Evolutionary conservation across 2,888 invertebrate species (phyloP).

Genomic region (Acanthosoma haemorrhoidale): DNA sequence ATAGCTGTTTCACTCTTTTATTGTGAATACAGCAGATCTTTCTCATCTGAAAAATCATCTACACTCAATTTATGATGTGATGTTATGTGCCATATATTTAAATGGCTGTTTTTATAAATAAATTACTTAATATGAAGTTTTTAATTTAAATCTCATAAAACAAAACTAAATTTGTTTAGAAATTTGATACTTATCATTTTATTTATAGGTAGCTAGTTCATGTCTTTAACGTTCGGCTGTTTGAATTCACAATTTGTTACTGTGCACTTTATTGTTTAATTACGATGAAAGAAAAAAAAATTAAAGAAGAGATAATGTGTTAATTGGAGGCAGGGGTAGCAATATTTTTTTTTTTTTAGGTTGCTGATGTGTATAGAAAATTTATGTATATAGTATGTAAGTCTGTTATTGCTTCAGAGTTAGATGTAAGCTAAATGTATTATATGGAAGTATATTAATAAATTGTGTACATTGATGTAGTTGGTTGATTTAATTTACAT

Average conservation of each 20-base stretch:
- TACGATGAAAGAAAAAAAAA: background rate
- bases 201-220: background rate
- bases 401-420: conserved; percentile 37
- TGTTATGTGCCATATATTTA: conserved; percentile 34
- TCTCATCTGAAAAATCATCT: conserved; percentile 10
- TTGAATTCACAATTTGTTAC: background rate
- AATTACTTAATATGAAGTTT: background rate
- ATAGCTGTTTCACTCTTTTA: background rate
- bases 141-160: background rate
- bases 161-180: no score
- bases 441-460: conserved; percentile 40
- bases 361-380: conserved; percentile 36
- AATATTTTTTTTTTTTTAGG: conserved; percentile 20
- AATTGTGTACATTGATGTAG: conserved; percentile 41
- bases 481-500: conserved; percentile 9
- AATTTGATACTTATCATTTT: background rate
- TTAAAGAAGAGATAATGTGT: background rate
- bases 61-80: conserved; percentile 33
- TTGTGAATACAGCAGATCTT: background rate
- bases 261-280: background rate
- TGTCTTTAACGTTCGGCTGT: background rate
- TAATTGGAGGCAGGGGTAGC: conserved; percentile 16
- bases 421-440: conserved; percentile 37
- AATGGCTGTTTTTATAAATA: conserved; percentile 33
- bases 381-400: conserved; percentile 34